A percentile compares a stretch with the other conserved stretches of the same genome.
Evolutionary conservation across 2,888 invertebrate genomes (phyloP).

Genomic region (Noctua pronuba): DNA sequence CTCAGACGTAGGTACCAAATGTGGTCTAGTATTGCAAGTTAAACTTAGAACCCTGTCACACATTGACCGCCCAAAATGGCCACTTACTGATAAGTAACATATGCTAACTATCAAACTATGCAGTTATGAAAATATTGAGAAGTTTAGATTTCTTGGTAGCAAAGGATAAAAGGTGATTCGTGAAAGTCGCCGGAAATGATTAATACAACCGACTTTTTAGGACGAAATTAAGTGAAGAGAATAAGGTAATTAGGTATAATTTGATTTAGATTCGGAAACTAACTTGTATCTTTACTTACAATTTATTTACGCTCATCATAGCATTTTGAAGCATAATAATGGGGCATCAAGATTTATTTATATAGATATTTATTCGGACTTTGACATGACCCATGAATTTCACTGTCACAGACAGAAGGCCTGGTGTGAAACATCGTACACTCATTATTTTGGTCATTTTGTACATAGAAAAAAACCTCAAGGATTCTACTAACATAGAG

Average conservation of each 20-base stretch:
- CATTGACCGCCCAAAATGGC: constrained; percentile 63
- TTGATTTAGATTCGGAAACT: neutral
- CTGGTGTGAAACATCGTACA: neutral
- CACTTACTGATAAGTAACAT: constrained; percentile 50
- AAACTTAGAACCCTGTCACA: constrained; percentile 70
- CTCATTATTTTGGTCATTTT: neutral
- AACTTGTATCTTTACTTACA: neutral
- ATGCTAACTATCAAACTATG: constrained; percentile 29
- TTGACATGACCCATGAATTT: neutral
- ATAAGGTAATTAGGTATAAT: neutral
- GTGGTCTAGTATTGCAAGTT: constrained; percentile 65
- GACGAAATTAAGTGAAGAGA: neutral
- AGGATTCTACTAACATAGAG: neutral
- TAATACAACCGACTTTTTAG: constrained; percentile 13
- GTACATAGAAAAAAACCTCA: neutral
- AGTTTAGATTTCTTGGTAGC: constrained; percentile 8
- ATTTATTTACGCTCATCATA: neutral
- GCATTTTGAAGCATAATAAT: neutral
- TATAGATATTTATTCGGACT: neutral
- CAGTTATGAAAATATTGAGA: constrained; percentile 39
- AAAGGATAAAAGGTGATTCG: constrained; percentile 14
- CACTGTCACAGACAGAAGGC: neutral
- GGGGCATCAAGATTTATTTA: neutral
- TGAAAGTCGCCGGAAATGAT: constrained; percentile 20
- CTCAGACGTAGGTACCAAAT: constrained; percentile 69